These are phyloP conservation scores for Toxostoma redivivum DNA, from an alignment of 2,113 vertebrate genomes.

Conservation along the genomic window DNA sequence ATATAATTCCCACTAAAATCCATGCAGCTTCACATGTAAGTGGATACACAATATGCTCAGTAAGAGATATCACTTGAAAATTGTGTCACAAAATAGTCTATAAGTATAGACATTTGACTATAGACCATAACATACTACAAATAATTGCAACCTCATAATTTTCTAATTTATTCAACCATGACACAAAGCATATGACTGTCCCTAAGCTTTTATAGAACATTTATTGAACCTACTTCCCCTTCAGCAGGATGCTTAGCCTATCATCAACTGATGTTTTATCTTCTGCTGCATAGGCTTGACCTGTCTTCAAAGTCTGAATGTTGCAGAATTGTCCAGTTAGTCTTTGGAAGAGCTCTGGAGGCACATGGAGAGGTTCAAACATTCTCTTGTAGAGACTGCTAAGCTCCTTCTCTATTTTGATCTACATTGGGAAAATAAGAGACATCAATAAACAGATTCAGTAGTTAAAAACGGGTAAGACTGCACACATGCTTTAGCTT, in stretches of 20 bases:
- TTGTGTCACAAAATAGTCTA: background rate
- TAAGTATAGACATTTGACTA: background rate
- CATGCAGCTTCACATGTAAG: background rate
- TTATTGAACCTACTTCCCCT: slow-evolving; percentile 86
- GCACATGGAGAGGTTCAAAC: slow-evolving; percentile 94
- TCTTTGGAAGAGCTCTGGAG: slow-evolving; percentile 89
- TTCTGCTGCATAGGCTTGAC: slow-evolving; percentile 90
- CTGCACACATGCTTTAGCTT: background rate
- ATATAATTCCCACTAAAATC: background rate
- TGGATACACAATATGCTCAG: background rate
- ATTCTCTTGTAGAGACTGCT: slow-evolving; percentile 87
- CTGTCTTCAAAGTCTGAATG: slow-evolving; percentile 89
- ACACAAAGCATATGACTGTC: background rate
- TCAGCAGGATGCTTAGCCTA: slow-evolving; percentile 93
- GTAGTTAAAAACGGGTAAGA: background rate
- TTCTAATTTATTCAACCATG: background rate
- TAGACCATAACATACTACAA: background rate
- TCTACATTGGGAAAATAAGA: slow-evolving; percentile 73
- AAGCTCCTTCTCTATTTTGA: slow-evolving; percentile 94
- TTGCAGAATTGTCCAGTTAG: slow-evolving; percentile 96
- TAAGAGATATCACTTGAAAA: background rate
- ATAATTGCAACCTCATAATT: background rate
- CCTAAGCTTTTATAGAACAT: background rate
- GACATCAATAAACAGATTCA: background rate
- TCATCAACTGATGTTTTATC: slow-evolving; percentile 97